Evolutionary conservation across 2,797 vertebrate species (phyloP).

Genomic region (Trachops cirrhosus): DNA sequence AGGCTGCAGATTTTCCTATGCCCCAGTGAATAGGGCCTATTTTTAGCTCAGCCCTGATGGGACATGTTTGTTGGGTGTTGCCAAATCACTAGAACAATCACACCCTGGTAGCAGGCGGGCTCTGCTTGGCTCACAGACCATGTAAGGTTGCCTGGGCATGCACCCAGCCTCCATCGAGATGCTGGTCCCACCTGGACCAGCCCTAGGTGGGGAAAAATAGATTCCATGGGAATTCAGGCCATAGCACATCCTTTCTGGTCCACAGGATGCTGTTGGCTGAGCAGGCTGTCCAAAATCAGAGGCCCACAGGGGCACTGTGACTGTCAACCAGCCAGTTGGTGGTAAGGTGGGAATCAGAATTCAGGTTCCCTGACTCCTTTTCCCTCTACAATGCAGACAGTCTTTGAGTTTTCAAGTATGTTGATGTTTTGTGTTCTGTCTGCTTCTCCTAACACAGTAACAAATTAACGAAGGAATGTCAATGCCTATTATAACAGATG

Average conservation of each 20-base stretch:
- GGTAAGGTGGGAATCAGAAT: background rate
- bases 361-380: background rate
- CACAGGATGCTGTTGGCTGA: background rate
- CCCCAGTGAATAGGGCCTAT: conserved; percentile 59
- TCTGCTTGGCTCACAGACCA: conserved; percentile 52
- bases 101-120: conserved; percentile 48
- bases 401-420: background rate
- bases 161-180: conserved; percentile 21
- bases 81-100: conserved; percentile 73
- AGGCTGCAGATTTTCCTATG: conserved; percentile 52
- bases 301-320: background rate
- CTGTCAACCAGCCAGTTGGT: background rate
- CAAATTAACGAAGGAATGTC: background rate
- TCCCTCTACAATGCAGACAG: background rate
- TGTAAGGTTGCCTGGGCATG: conserved; percentile 47
- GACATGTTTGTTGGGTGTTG: conserved; percentile 64
- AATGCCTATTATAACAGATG: conserved; percentile 1
- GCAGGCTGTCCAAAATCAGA: background rate
- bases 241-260: background rate
- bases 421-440: conserved; percentile 33
- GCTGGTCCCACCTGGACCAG: conserved; percentile 32
- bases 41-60: conserved; percentile 74
- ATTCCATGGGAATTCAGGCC: background rate
- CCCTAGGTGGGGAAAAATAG: conserved; percentile 3
- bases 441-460: conserved; percentile 35